Percentiles rank a stretch among this genome's conserved stretches.
Evolutionary conservation across 2,113 vertebrate genomes (phyloP).

Genomic region (Gorsachius goisagi): DNA sequence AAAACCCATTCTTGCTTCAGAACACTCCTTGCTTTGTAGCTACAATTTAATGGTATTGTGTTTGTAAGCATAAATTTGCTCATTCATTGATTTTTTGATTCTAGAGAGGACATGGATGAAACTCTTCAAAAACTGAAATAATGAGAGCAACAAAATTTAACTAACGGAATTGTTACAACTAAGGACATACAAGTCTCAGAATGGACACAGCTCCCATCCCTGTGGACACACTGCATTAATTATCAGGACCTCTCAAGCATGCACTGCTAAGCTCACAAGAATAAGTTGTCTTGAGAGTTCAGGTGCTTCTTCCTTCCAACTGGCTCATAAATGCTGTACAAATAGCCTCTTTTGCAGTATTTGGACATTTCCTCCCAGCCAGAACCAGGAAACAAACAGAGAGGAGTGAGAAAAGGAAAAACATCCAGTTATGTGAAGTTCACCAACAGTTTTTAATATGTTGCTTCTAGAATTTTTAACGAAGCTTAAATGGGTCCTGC

Average conservation of each 20-base stretch:
- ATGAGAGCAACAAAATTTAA: not conserved
- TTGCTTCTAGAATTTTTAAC: not conserved
- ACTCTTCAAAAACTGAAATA: not conserved
- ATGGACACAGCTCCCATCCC: not conserved
- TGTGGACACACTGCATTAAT: not conserved
- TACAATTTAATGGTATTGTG: not conserved
- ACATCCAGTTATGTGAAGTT: not conserved
- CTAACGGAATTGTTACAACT: not conserved
- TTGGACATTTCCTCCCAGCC: not conserved
- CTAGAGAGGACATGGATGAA: not conserved
- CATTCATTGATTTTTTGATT: not conserved
- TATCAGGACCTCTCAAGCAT: not conserved
- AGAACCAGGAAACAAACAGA: constrained; percentile 6
- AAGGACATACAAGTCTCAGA: not conserved
- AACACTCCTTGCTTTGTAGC: not conserved
- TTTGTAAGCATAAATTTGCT: not conserved
- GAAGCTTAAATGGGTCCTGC: not conserved
- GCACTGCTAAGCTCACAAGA: not conserved
- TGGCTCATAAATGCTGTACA: not conserved
- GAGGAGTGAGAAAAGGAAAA: not conserved
- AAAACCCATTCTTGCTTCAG: not conserved
- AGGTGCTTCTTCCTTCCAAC: constrained; percentile 9
- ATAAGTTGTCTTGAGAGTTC: not conserved
- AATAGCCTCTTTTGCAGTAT: not conserved
- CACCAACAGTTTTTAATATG: not conserved